Evolutionary conservation across 2,888 invertebrate genomes (phyloP).

Genomic region (Hecatera dysodea): DNA sequence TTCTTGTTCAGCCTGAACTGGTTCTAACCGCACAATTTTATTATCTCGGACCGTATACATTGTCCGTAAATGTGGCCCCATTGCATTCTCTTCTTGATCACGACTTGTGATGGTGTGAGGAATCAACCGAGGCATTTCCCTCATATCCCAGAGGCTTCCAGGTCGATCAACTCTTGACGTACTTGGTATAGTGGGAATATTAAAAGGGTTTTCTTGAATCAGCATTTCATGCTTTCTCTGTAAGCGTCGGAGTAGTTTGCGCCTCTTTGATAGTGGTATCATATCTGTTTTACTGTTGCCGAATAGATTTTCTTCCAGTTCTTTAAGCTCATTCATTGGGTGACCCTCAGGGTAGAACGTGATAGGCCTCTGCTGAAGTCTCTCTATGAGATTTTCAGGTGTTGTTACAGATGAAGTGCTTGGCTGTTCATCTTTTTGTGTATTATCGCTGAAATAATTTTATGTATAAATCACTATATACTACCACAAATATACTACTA

Average conservation of each 20-base stretch:
- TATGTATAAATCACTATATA: too few species aligned
- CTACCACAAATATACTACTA: too few species aligned
- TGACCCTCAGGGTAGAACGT: slow-evolving; percentile 84
- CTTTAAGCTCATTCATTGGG: slow-evolving; percentile 89
- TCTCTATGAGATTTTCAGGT: slow-evolving; percentile 69
- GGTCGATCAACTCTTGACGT: slow-evolving; percentile 69
- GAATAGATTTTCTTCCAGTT: slow-evolving; percentile 87
- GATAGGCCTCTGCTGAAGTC: slow-evolving; percentile 68
- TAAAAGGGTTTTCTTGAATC: slow-evolving; percentile 72
- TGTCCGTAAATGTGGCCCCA: slow-evolving; percentile 81
- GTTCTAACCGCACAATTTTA: slow-evolving; percentile 86
- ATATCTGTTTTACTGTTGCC: slow-evolving; percentile 83
- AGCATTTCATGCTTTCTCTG: slow-evolving; percentile 84
- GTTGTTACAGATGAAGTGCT: slow-evolving; percentile 66
- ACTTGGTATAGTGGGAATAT: slow-evolving; percentile 57
- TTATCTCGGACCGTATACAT: slow-evolving; percentile 89
- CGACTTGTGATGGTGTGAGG: slow-evolving; percentile 61
- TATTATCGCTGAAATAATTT: slow-evolving; percentile 40
- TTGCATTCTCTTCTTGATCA: slow-evolving; percentile 52
- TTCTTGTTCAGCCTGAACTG: slow-evolving; percentile 64
- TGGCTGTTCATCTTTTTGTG: slow-evolving; percentile 63
- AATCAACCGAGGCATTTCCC: slow-evolving; percentile 69
- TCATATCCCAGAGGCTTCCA: slow-evolving; percentile 87
- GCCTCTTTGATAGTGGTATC: slow-evolving; percentile 83
- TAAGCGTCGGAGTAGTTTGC: slow-evolving; percentile 87